These are phyloP conservation scores for Calidris pygmaea DNA, from an alignment of 2,113 vertebrate species.

Conservation along the genomic window DNA sequence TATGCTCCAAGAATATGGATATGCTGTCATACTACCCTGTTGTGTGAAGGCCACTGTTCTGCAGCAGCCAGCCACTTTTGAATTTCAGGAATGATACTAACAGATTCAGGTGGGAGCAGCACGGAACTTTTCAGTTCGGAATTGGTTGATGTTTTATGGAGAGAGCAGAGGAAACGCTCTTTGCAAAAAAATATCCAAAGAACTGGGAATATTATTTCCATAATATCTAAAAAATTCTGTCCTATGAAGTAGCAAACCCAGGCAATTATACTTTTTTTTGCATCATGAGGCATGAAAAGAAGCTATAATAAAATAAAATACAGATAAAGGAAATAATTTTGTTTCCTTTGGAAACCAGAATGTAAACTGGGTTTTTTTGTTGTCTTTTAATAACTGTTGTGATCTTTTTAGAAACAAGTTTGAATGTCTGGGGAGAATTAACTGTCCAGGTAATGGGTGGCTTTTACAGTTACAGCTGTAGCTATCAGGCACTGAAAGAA, in stretches of 20 bases:
- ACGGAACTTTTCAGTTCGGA: not conserved
- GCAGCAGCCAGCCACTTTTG: not conserved
- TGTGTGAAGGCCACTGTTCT: not conserved
- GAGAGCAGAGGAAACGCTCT: not conserved
- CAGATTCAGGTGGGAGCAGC: not conserved
- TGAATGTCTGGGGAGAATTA: conserved; percentile 13
- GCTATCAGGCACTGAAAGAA: conserved; percentile 15
- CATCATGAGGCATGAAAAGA: not conserved
- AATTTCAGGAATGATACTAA: not conserved
- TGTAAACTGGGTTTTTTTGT: not conserved
- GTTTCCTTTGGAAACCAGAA: not conserved
- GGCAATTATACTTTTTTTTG: not conserved
- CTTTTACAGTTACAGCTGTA: conserved; percentile 55
- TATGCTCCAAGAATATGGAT: not conserved
- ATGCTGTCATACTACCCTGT: not conserved
- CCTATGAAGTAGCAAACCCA: not conserved
- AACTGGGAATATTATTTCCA: not conserved
- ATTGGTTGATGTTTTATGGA: not conserved
- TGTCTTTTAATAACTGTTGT: not conserved
- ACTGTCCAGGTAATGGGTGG: conserved; percentile 7
- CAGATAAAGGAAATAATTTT: not conserved
- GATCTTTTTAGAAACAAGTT: conserved; percentile 17
- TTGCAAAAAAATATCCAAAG: not conserved
- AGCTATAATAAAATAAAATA: not conserved
- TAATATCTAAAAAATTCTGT: not conserved